Percentiles rank a stretch among this genome's conserved stretches.
phyloP scores from a whole-genome alignment of 2,888 invertebrate genomes.

The Cephus pulcher region DNA sequence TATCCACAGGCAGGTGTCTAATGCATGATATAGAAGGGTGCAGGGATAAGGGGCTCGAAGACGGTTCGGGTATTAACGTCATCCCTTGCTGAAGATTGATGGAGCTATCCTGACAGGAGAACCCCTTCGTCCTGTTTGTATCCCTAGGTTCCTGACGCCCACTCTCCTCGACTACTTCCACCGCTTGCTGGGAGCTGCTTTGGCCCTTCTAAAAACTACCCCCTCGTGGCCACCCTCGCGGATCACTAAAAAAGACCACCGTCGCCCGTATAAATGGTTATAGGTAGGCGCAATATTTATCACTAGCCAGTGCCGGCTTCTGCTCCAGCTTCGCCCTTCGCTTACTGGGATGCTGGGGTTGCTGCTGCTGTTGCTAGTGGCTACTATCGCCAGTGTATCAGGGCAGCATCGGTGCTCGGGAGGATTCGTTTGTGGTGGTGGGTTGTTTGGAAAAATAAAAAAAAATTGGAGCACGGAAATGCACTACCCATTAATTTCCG shows the following conservation, averaged over 20 bases:
- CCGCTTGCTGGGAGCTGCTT: constrained; percentile 22
- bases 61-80: constrained; percentile 60
- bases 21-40: constrained; percentile 36
- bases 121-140: constrained; percentile 16
- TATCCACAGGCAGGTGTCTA: constrained; percentile 30
- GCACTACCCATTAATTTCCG: constrained; percentile 10
- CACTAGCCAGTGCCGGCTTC: neutral
- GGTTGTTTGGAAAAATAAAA: neutral
- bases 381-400: no score
- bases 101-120: constrained; percentile 48
- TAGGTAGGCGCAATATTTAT: constrained; percentile 10
- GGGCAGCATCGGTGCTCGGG: no score
- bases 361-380: no score
- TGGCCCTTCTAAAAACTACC: constrained; percentile 7
- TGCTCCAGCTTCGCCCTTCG: no score
- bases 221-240: neutral
- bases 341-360: no score
- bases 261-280: constrained; percentile 8
- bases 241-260: constrained; percentile 1
- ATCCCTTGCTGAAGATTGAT: constrained; percentile 62
- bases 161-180: neutral
- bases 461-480: constrained; percentile 7
- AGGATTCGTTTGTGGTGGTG: neutral
- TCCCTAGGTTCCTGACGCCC: constrained; percentile 9
- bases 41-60: constrained; percentile 35